phyloP scores from a whole-genome alignment of 2,113 vertebrate species.

The Vulpes lagopus region DNA sequence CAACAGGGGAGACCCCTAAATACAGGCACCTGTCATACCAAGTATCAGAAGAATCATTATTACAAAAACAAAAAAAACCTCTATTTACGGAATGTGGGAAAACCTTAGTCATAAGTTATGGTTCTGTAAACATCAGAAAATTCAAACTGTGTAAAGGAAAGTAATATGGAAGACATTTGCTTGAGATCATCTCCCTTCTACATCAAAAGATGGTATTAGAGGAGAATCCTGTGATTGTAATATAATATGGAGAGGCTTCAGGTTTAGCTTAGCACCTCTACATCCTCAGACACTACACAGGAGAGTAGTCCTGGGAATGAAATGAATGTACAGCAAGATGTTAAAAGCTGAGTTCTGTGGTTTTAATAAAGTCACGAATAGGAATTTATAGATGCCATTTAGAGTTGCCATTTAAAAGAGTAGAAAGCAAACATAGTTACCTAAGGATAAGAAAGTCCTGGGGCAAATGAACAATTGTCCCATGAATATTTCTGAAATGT shows the following conservation, averaged over 20 bases:
- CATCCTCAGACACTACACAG: not conserved
- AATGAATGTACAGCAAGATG: not conserved
- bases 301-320: not conserved
- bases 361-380: not conserved
- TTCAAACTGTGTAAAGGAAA: not conserved
- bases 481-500: not conserved
- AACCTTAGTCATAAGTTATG: not conserved
- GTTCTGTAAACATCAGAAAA: not conserved
- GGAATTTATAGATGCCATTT: conserved; percentile 13
- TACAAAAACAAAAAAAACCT: not conserved
- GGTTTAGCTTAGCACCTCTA: not conserved
- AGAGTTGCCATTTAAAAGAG: not conserved
- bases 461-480: not conserved
- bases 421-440: not conserved
- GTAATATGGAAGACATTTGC: not conserved
- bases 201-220: not conserved
- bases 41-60: not conserved
- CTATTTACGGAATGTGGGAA: not conserved
- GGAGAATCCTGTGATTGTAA: not conserved
- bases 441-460: not conserved
- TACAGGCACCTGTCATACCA: not conserved
- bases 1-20: not conserved
- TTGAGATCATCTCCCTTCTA: no score
- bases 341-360: not conserved
- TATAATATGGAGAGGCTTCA: not conserved